A percentile compares a stretch with the other conserved stretches of the same genome.
These are phyloP conservation scores for Myotis lucifugus DNA, from an alignment of 2,113 vertebrate species.

Conservation along the genomic window DNA sequence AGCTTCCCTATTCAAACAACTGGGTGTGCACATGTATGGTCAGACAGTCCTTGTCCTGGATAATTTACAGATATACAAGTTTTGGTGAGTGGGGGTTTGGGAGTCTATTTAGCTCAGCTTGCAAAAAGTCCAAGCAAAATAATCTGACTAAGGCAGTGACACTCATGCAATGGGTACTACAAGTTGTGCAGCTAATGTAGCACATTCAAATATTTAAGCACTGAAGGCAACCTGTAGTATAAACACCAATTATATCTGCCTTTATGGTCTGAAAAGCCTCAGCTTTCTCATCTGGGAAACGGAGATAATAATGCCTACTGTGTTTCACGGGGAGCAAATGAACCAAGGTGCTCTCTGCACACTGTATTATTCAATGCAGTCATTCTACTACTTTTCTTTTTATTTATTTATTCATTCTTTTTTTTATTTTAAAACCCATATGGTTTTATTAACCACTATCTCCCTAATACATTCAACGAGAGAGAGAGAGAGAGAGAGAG, in stretches of 20 bases:
- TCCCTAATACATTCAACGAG: too few species aligned
- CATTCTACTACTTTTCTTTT: too few species aligned
- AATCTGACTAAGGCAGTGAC: background rate
- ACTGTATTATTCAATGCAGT: background rate
- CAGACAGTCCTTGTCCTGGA: background rate
- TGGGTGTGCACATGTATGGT: background rate
- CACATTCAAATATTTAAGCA: background rate
- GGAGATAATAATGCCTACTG: background rate
- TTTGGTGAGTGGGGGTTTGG: background rate
- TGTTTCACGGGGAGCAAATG: background rate
- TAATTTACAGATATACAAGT: background rate
- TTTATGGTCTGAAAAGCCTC: background rate
- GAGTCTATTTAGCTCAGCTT: background rate
- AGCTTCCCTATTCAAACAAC: background rate
- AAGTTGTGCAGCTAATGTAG: background rate
- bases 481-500: background rate
- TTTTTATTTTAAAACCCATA: too few species aligned
- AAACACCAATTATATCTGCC: background rate
- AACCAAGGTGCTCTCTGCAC: background rate
- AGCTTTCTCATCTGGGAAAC: background rate
- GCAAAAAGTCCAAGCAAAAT: conserved; percentile 46
- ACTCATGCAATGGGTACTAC: background rate
- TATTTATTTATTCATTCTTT: too few species aligned
- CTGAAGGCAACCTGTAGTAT: background rate
- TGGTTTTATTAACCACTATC: too few species aligned